phyloP scores from a whole-genome alignment of 2,797 vertebrate species.

The Enteromius argenteus region DNA sequence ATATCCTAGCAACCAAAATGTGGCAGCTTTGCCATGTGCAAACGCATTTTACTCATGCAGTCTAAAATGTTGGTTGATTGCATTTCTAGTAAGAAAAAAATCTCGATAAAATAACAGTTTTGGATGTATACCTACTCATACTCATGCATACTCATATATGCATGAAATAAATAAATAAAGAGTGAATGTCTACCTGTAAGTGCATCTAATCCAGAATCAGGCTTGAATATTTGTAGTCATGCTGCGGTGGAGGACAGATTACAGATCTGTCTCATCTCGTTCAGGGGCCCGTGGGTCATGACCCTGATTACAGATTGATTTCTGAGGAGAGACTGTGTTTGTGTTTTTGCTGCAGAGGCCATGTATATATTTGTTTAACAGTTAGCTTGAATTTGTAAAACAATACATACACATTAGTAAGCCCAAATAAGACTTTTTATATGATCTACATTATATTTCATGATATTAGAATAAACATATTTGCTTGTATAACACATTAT shows the following conservation, averaged over 20 bases:
- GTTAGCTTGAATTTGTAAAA: slow-evolving; percentile 5
- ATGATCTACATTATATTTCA: background rate
- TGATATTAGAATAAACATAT: background rate
- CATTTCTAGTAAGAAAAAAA: background rate
- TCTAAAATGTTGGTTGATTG: background rate
- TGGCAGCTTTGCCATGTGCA: background rate
- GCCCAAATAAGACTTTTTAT: background rate
- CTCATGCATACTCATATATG: background rate
- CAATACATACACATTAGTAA: background rate
- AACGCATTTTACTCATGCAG: background rate
- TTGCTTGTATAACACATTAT: background rate
- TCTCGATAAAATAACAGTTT: background rate
- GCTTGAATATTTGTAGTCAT: background rate
- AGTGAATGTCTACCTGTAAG: background rate
- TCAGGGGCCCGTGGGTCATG: background rate
- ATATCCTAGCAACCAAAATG: background rate
- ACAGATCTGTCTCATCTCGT: slow-evolving; percentile 17
- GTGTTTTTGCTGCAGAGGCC: background rate
- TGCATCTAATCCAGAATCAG: background rate
- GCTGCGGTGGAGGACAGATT: background rate
- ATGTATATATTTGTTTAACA: background rate
- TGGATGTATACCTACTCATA: background rate
- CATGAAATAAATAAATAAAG: background rate
- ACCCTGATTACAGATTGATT: slow-evolving; percentile 9
- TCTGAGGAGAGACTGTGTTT: background rate